A percentile compares a stretch with the other conserved stretches of the same genome.
Evolutionary conservation across 2,113 vertebrate genomes (phyloP).

Genomic region (Collichthys lucidus): DNA sequence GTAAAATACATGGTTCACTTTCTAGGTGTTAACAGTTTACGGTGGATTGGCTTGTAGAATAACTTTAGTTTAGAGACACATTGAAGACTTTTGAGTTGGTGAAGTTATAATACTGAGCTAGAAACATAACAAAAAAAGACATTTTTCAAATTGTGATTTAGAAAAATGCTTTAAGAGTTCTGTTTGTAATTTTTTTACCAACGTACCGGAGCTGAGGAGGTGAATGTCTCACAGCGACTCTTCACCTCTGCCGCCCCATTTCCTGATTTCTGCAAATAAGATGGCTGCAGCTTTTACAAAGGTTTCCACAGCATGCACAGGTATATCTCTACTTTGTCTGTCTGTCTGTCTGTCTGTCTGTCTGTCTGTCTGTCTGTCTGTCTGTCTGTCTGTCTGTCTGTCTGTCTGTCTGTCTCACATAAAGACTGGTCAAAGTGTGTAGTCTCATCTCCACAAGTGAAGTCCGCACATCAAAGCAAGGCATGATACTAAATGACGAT

Average conservation of each 20-base stretch:
- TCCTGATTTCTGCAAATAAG: constrained; percentile 37
- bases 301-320: background rate
- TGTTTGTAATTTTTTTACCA: background rate
- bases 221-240: background rate
- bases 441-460: too few species aligned
- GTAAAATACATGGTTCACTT: too few species aligned
- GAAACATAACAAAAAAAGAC: background rate
- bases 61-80: too few species aligned
- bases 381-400: too few species aligned
- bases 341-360: too few species aligned
- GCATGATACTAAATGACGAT: background rate
- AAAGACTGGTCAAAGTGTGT: too few species aligned
- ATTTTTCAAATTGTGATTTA: background rate
- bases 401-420: too few species aligned
- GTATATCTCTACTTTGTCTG: background rate
- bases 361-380: too few species aligned
- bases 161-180: background rate
- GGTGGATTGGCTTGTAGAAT: too few species aligned
- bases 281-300: constrained; percentile 24
- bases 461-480: too few species aligned
- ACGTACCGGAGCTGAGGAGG: background rate
- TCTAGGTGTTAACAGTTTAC: too few species aligned
- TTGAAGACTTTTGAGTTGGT: too few species aligned
- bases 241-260: constrained; percentile 9
- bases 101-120: background rate